Percentiles rank a stretch among this genome's conserved stretches.
Evolutionary conservation across 2,113 vertebrate genomes (phyloP).

Genomic region (Campylorhamphus procurvoides): DNA sequence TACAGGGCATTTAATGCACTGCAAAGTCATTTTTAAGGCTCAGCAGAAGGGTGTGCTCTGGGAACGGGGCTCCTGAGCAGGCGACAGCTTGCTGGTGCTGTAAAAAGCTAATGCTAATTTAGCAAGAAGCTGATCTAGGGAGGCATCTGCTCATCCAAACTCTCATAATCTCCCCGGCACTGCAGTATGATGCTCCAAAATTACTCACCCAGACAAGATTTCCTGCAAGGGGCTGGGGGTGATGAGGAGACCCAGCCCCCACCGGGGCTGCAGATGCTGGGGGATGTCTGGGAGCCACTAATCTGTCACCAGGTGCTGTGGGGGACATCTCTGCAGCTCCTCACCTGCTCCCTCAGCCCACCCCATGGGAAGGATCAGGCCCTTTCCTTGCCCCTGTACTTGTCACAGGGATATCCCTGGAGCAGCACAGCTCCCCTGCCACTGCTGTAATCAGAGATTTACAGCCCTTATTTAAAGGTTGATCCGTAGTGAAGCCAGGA

Average conservation of each 20-base stretch:
- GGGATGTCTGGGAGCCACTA: neutral
- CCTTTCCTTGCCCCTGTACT: neutral
- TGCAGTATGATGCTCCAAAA: neutral
- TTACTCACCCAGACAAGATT: neutral
- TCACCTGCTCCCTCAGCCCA: neutral
- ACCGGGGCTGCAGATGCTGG: accelerated
- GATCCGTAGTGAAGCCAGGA: neutral
- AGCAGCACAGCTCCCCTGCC: neutral
- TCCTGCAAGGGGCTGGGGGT: neutral
- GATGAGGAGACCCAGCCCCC: accelerated
- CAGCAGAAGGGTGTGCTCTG: neutral
- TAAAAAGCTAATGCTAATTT: constrained; percentile 21
- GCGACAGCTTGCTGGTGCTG: neutral
- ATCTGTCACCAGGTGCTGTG: accelerated
- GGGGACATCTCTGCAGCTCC: neutral
- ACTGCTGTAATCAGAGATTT: neutral
- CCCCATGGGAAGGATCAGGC: neutral
- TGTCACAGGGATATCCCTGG: neutral
- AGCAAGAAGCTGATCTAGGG: neutral
- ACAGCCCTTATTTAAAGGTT: neutral
- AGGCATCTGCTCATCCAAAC: neutral
- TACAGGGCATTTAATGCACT: neutral
- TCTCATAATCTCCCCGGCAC: neutral
- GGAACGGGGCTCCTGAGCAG: neutral
- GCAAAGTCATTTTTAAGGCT: neutral